Conservation (phyloP, 2,888 invertebrate species). For the Andrena marginata region DNA sequence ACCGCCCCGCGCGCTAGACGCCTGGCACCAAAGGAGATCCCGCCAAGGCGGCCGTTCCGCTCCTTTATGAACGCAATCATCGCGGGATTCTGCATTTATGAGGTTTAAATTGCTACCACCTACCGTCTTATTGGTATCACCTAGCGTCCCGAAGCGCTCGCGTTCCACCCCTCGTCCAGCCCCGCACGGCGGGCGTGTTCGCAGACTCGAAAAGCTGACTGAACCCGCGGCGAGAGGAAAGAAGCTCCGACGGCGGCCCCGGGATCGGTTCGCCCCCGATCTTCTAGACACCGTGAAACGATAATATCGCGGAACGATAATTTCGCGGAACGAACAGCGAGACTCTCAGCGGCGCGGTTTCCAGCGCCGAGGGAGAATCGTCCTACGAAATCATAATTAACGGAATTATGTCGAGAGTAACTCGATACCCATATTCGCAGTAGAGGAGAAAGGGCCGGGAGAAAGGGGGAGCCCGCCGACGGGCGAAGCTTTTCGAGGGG, state of each 20-base stretch:
- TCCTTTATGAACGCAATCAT: constrained; percentile 79
- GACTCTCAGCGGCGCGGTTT: constrained; percentile 14
- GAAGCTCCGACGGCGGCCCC: not conserved
- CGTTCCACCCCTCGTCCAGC: not conserved
- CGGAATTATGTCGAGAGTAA: constrained; percentile 84
- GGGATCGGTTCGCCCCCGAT: constrained; percentile 2
- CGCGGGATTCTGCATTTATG: constrained; percentile 79
- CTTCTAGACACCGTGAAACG: constrained; percentile 40
- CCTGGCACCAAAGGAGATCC: constrained; percentile 48
- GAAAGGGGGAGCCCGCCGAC: constrained; percentile 43
- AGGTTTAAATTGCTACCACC: constrained; percentile 77
- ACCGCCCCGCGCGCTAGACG: constrained; percentile 62
- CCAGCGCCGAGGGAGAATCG: constrained; percentile 74
- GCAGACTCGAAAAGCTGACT: too few species aligned
- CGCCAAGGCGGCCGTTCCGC: constrained; percentile 61
- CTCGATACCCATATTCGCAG: constrained; percentile 80
- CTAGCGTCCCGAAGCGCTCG: constrained; percentile 36
- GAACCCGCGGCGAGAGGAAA: not conserved
- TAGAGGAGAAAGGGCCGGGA: constrained; percentile 64
- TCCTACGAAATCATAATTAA: constrained; percentile 84
- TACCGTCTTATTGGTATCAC: constrained; percentile 65
- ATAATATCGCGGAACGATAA: constrained; percentile 46
- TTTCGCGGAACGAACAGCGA: constrained; percentile 22
- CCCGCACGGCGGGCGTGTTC: too few species aligned
- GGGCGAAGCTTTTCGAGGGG: constrained; percentile 65